Percentiles rank a stretch among this genome's conserved stretches.
Evolutionary conservation across 2,797 vertebrate species (phyloP).

Genomic region (Crocidura indochinensis): DNA sequence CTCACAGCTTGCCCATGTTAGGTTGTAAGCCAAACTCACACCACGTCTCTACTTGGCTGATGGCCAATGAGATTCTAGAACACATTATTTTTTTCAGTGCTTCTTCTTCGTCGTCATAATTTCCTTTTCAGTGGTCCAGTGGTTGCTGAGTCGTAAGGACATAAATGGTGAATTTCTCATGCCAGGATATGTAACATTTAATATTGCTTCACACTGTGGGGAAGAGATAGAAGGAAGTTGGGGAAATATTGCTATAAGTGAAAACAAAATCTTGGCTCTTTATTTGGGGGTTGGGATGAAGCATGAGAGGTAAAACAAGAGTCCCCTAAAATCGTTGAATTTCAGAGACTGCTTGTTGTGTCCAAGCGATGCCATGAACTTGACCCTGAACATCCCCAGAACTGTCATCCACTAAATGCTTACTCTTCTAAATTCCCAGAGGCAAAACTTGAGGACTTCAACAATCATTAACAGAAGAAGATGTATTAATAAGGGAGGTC

Average conservation of each 20-base stretch:
- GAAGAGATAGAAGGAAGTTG: not conserved
- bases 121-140: not conserved
- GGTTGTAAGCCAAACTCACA: not conserved
- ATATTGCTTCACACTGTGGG: not conserved
- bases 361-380: not conserved
- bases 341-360: not conserved
- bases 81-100: not conserved
- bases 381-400: not conserved
- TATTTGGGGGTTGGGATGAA: constrained; percentile 3
- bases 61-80: not conserved
- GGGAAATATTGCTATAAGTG: not conserved
- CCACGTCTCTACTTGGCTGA: not conserved
- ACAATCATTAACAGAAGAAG: constrained; percentile 29
- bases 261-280: not conserved
- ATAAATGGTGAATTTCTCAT: not conserved
- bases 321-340: not conserved
- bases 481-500: not conserved
- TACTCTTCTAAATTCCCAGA: constrained; percentile 13
- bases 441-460: constrained; percentile 28
- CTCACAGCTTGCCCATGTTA: not conserved
- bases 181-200: not conserved
- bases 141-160: constrained; percentile 9
- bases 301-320: not conserved
- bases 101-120: not conserved
- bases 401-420: not conserved